phyloP scores from a whole-genome alignment of 2,797 vertebrate genomes.

The Alcedo quadribrachys region DNA sequence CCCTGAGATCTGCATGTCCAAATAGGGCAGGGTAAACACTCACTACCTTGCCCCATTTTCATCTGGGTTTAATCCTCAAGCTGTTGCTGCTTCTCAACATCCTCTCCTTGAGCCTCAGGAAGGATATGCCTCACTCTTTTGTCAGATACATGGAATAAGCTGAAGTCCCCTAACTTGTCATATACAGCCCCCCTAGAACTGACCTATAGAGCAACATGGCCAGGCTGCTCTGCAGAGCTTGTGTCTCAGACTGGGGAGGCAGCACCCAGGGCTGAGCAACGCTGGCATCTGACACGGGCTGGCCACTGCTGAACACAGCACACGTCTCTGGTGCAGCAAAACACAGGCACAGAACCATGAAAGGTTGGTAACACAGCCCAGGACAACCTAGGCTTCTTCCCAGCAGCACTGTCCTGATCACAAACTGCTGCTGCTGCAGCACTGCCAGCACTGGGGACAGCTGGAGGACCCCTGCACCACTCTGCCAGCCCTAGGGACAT shows the following conservation, averaged over 20 bases:
- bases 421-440: not conserved
- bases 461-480: not conserved
- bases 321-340: no score
- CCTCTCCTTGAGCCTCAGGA: not conserved
- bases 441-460: not conserved
- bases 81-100: not conserved
- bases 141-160: not conserved
- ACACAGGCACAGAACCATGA: not conserved
- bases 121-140: not conserved
- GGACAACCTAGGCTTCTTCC: not conserved
- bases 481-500: no score
- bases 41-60: not conserved
- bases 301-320: no score
- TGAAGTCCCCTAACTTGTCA: not conserved
- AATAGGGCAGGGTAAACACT: not conserved
- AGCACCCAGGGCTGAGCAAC: accelerated
- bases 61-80: not conserved
- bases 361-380: not conserved
- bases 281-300: no score
- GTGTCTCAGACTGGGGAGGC: accelerated
- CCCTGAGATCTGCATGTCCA: not conserved
- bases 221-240: accelerated
- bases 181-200: not conserved
- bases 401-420: not conserved
- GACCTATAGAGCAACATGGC: accelerated